A percentile compares a stretch with the other conserved stretches of the same genome.
phyloP scores from a whole-genome alignment of 23 tunicate species.

The Halocynthia roretzi region DNA sequence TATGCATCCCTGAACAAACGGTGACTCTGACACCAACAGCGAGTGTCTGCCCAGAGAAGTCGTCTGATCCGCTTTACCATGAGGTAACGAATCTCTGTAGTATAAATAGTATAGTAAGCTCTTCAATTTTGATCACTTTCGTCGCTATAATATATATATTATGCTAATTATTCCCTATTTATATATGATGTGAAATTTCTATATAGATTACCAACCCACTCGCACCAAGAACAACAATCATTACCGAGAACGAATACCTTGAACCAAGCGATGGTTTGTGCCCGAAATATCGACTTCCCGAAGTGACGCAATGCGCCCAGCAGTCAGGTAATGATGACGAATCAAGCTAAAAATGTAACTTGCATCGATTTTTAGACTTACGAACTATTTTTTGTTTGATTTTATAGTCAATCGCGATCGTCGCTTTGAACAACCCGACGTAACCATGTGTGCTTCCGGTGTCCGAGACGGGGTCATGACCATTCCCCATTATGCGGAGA shows the following conservation, averaged over 20 bases:
- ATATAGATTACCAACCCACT: conserved; percentile 7
- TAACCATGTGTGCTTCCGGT: conserved; percentile 14
- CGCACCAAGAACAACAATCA: conserved; percentile 15
- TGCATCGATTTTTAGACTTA: background rate
- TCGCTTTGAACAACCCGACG: conserved; percentile 31
- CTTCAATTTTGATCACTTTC: background rate
- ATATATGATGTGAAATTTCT: background rate
- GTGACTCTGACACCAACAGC: conserved; percentile 1
- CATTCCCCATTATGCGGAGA: conserved; percentile 64
- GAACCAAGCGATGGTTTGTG: conserved; percentile 58
- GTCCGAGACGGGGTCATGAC: conserved; percentile 15
- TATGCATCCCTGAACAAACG: conserved; percentile 5
- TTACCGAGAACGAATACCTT: conserved; percentile 38
- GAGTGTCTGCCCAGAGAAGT: conserved; percentile 14
- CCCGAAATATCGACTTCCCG: conserved; percentile 43
- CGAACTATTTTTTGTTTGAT: background rate
- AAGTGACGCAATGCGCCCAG: conserved; percentile 23
- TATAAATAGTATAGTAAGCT: background rate
- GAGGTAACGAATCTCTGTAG: conserved; percentile 20
- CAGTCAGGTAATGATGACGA: conserved; percentile 25
- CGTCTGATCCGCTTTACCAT: conserved; percentile 53
- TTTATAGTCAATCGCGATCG: conserved; percentile 5
- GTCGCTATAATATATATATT: background rate
- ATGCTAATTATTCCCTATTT: background rate
- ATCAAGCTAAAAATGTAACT: background rate